These are phyloP conservation scores for Copsychus sechellarum DNA, from an alignment of 2,113 vertebrate species.

Conservation along the genomic window DNA sequence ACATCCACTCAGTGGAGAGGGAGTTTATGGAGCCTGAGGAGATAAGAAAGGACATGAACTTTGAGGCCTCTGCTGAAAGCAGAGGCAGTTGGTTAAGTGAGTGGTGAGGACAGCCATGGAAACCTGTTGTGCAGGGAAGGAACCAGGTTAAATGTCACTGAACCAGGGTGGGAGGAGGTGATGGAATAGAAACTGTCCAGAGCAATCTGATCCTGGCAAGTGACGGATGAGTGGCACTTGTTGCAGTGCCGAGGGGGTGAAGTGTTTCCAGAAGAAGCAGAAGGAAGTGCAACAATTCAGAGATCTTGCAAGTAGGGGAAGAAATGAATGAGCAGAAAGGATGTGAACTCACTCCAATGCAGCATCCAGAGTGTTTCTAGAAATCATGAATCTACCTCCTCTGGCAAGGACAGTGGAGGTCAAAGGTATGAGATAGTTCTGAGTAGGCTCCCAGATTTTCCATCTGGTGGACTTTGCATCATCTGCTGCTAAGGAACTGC, in stretches of 20 bases:
- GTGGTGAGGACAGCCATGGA: not conserved
- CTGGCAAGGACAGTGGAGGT: not conserved
- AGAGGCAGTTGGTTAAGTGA: not conserved
- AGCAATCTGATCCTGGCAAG: not conserved
- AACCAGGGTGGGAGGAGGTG: not conserved
- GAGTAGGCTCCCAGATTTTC: not conserved
- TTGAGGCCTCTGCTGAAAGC: not conserved
- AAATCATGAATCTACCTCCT: not conserved
- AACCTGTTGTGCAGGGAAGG: not conserved
- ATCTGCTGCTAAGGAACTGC: not conserved
- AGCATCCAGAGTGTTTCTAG: not conserved
- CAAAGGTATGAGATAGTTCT: not conserved
- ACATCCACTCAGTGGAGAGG: not conserved
- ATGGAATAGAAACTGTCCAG: not conserved
- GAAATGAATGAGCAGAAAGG: not conserved
- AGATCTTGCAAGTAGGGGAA: not conserved
- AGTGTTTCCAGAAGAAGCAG: not conserved
- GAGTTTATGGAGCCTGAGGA: not conserved
- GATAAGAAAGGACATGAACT: not conserved
- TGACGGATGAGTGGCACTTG: not conserved
- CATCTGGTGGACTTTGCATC: not conserved
- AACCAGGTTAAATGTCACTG: not conserved
- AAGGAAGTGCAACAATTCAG: not conserved
- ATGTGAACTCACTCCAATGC: not conserved
- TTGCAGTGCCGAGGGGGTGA: rapidly evolving